Conservation (phyloP, 2,888 invertebrate species). For the Trachelus tabidus region DNA sequence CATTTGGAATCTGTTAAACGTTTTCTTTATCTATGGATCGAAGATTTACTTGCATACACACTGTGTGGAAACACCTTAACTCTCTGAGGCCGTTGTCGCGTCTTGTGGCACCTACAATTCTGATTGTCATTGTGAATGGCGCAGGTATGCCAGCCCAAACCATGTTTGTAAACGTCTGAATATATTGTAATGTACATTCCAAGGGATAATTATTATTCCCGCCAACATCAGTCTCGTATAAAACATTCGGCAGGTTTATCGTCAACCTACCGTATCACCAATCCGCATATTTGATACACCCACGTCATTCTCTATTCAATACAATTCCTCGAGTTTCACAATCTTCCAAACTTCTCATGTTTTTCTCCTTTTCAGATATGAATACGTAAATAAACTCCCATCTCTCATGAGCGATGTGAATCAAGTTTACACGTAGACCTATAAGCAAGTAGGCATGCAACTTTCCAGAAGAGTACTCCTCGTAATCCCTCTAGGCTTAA, state of each 20-base stretch:
- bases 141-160: conserved; percentile 28
- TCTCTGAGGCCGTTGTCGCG: background rate
- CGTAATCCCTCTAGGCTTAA: background rate
- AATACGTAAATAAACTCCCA: conserved; percentile 13
- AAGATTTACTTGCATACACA: background rate
- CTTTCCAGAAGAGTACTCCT: background rate
- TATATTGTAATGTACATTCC: conserved; percentile 21
- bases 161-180: conserved; percentile 25
- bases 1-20: background rate
- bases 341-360: background rate
- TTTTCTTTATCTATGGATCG: background rate
- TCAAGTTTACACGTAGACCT: background rate
- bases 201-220: conserved; percentile 3
- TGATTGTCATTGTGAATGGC: conserved; percentile 9
- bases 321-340: background rate
- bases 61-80: background rate
- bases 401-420: background rate
- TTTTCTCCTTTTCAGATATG: conserved; percentile 7
- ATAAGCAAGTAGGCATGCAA: background rate
- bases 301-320: background rate
- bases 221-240: background rate
- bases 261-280: conserved; percentile 1
- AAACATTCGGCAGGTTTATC: conserved; percentile 1
- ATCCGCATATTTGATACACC: background rate
- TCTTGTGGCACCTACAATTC: conserved; percentile 1